These are phyloP conservation scores for Catonia carolina DNA, from an alignment of 2,888 invertebrate species.

Conservation along the genomic window DNA sequence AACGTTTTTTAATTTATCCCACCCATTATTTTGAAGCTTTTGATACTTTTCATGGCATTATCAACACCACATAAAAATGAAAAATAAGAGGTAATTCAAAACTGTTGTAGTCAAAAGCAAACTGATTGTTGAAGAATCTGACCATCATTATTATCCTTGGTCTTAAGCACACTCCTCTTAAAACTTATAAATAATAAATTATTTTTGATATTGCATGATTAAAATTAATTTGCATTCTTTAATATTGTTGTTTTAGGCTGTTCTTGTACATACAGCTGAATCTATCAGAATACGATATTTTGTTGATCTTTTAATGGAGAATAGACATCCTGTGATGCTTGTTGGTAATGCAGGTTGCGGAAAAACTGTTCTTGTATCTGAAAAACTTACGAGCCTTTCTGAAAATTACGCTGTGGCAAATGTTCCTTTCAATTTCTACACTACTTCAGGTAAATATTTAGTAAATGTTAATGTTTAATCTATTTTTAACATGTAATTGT, in stretches of 20 bases:
- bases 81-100: too few species aligned
- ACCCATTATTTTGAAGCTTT: too few species aligned
- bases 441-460: constrained; percentile 64
- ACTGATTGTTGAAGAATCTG: too few species aligned
- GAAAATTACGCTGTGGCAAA: constrained; percentile 85
- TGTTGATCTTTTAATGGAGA: constrained; percentile 80
- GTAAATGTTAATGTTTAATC: not conserved
- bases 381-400: constrained; percentile 57
- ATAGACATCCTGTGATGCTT: constrained; percentile 87
- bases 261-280: constrained; percentile 87
- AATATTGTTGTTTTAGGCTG: constrained; percentile 54
- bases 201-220: too few species aligned
- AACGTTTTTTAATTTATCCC: too few species aligned
- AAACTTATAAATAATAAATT: too few species aligned
- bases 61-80: too few species aligned
- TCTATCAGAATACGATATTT: constrained; percentile 86
- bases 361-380: constrained; percentile 69
- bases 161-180: too few species aligned
- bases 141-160: too few species aligned
- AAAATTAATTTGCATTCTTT: too few species aligned
- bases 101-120: too few species aligned
- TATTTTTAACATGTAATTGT: not conserved
- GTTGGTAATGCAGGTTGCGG: constrained; percentile 91
- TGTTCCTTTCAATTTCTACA: constrained; percentile 95
- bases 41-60: too few species aligned